Evolutionary conservation across 2,797 vertebrate genomes (phyloP).

Genomic region (Melanotaenia maccullochi): DNA sequence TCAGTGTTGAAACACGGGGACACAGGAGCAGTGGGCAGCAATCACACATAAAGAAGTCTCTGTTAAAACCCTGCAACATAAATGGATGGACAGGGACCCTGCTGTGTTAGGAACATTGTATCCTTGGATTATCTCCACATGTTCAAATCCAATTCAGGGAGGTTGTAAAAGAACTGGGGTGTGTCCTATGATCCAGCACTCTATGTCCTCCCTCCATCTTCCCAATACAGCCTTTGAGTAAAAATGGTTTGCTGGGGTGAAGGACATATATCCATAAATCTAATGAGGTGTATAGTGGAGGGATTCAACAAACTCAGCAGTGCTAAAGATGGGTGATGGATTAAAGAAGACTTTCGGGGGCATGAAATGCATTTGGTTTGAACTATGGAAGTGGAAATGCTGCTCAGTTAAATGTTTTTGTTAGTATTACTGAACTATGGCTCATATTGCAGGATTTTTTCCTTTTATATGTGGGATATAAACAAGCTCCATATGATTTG

Average conservation of each 20-base stretch:
- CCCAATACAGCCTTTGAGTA: conserved; percentile 4
- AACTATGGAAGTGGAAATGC: background rate
- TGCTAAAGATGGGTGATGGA: conserved; percentile 8
- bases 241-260: conserved; percentile 21
- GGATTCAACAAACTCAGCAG: conserved; percentile 7
- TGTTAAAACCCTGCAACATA: conserved; percentile 37
- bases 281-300: conserved; percentile 32
- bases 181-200: conserved; percentile 24
- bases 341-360: conserved; percentile 3
- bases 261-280: conserved; percentile 22
- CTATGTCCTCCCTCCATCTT: conserved; percentile 15
- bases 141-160: conserved; percentile 20
- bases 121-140: conserved; percentile 58
- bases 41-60: conserved; percentile 10
- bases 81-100: conserved; percentile 45
- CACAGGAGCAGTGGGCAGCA: background rate
- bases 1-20: conserved; percentile 15
- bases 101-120: conserved; percentile 58
- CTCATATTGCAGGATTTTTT: background rate
- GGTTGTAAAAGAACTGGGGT: background rate
- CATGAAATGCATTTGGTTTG: background rate
- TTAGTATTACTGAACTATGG: background rate
- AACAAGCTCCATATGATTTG: background rate
- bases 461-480: background rate
- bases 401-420: background rate